These are phyloP conservation scores for Passerculus sandwichensis DNA, from an alignment of 2,797 vertebrate genomes.

Conservation along the genomic window DNA sequence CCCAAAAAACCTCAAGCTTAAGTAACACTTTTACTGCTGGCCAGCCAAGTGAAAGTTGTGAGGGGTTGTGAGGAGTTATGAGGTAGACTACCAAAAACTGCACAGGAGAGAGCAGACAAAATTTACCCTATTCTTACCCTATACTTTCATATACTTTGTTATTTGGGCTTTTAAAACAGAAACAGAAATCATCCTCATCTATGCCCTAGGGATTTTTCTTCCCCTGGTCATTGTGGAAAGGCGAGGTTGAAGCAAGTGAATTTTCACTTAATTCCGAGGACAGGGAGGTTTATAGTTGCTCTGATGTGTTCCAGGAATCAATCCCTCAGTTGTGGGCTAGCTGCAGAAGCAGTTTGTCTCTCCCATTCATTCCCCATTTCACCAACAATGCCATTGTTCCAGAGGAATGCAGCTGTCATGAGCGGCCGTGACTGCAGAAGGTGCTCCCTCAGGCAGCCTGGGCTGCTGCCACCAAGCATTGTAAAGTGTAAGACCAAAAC, in stretches of 20 bases:
- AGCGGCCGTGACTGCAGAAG: constrained; percentile 47
- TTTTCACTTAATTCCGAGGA: constrained; percentile 24
- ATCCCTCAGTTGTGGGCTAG: constrained; percentile 53
- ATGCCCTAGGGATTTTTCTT: not conserved
- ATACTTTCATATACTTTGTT: not conserved
- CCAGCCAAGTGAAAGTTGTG: not conserved
- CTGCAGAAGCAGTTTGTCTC: constrained; percentile 64
- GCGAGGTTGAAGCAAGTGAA: constrained; percentile 38
- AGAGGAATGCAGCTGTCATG: constrained; percentile 60
- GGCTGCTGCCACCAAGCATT: constrained; percentile 27
- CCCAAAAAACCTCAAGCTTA: not conserved
- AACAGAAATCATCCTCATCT: not conserved
- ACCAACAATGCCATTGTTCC: constrained; percentile 66
- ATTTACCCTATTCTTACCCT: not conserved
- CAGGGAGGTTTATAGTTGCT: constrained; percentile 39
- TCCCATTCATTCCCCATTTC: constrained; percentile 40
- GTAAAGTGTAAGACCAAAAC: constrained; percentile 59
- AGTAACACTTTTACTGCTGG: not conserved
- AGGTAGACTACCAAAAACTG: not conserved
- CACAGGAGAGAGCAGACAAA: not conserved
- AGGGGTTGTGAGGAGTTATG: not conserved
- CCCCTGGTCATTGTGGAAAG: not conserved
- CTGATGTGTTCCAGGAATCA: constrained; percentile 61
- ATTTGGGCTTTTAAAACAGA: not conserved
- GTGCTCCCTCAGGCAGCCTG: constrained; percentile 52